Evolutionary conservation across 2,888 invertebrate genomes (phyloP), one percentile per base, ranked within the genome.

Genomic region (Penaeus monodon): DNA sequence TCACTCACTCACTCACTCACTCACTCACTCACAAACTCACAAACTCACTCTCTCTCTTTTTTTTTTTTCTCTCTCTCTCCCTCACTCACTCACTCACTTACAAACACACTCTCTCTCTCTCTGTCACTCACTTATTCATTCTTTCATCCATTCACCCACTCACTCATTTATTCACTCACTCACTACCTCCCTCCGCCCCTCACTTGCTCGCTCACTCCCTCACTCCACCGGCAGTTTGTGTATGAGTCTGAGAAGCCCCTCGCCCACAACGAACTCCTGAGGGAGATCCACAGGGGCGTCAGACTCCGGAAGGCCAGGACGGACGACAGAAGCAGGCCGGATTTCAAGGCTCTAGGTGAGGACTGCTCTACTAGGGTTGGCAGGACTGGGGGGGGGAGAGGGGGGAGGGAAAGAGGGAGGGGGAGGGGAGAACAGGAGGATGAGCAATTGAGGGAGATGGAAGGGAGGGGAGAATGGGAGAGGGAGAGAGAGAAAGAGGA

Each of bases 241-340:
- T 97, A 96, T 92, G 97, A 97, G 92, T 97, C 97, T 76, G 97
- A 97, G 92, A 96, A 95, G 81, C 89, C 89, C 33, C 90, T 90
- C n/a, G 84, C 90, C 74, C 97, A 96, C 93, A 96, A 97, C 92
- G 94, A 95, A 90, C 93, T 97, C 82, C 93, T 97, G 17, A 95
- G 95, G 93, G 95, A 96, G 93, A 97, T 97, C 92, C 95, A 95
- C 92, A 93, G 94, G 88, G 97, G 97, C 82, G 93, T 97, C 0
- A 94, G 93, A 91, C 93, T 97, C 91, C 96, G 96, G 92, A 95
- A 95, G 90, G 95, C 95, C 0, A 95, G 95, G 92, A 96, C 96
- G 10, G 97, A 97, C 91, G 97, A 97, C 92, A 95, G 97, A 91
- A 97, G 97, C 92, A 96, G 94, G 93, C 97, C 97, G 3, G 94